Conservation (phyloP, 2,888 invertebrate genomes). For the Hetaerina titia region DNA sequence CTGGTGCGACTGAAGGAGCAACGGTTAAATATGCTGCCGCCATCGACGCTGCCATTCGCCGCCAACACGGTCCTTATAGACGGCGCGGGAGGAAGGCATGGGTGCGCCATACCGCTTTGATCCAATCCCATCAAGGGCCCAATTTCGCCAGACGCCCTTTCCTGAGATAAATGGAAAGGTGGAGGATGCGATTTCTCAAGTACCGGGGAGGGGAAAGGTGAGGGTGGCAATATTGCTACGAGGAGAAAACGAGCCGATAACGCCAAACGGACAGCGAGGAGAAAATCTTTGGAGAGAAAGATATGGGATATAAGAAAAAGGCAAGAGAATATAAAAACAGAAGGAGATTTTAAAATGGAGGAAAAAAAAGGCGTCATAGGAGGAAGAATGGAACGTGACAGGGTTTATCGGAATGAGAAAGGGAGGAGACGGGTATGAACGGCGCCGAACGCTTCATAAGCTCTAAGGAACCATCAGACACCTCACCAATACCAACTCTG, state of each 20-base stretch:
- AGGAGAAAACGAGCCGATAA: background rate
- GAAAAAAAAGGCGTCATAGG: too few relatives aligned
- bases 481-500: too few relatives aligned
- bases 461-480: too few relatives aligned
- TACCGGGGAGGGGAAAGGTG: background rate
- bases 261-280: background rate
- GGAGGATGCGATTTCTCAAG: background rate
- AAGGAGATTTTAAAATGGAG: too few relatives aligned
- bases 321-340: too few relatives aligned
- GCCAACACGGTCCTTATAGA: background rate
- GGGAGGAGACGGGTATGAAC: too few relatives aligned
- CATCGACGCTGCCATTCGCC: background rate
- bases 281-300: background rate
- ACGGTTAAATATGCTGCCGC: background rate
- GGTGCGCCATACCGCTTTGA: background rate
- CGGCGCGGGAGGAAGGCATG: background rate
- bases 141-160: background rate
- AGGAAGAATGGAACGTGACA: too few relatives aligned
- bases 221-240: background rate
- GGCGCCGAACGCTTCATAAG: too few relatives aligned
- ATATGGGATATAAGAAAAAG: background rate
- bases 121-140: conserved; percentile 12
- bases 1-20: background rate
- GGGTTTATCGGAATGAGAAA: too few relatives aligned
- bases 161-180: background rate